phyloP scores from a whole-genome alignment of 2,797 vertebrate genomes.

The Pelodytes ibericus region DNA sequence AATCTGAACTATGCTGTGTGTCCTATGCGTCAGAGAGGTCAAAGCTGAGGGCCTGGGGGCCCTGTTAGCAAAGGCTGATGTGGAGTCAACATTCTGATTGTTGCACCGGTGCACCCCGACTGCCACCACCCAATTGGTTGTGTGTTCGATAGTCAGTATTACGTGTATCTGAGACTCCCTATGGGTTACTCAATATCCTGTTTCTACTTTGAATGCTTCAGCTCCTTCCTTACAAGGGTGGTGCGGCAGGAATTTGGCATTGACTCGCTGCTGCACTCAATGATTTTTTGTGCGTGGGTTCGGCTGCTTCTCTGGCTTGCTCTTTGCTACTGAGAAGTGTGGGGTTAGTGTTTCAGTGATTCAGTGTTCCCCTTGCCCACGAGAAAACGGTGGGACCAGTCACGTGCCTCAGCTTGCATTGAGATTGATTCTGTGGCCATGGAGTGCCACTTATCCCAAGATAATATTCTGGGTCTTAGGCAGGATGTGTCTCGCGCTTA shows the following conservation, averaged over 20 bases:
- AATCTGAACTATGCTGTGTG: not conserved
- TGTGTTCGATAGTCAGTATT: not conserved
- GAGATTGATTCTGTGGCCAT: not conserved
- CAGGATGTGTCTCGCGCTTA: not conserved
- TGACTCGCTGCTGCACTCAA: not conserved
- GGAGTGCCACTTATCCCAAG: not conserved
- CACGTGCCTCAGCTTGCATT: not conserved
- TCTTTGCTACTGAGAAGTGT: not conserved
- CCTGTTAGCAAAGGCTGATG: not conserved
- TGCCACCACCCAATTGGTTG: not conserved
- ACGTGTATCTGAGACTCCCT: not conserved
- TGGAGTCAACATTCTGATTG: not conserved
- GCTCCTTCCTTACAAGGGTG: not conserved
- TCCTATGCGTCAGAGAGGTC: not conserved
- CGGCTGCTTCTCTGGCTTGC: not conserved
- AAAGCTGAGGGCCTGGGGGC: not conserved
- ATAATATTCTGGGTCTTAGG: not conserved
- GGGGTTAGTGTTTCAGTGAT: not conserved
- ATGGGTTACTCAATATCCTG: slow-evolving; percentile 1
- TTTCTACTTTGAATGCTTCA: not conserved
- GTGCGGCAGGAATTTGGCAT: not conserved
- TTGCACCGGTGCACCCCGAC: not conserved
- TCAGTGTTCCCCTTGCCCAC: not conserved
- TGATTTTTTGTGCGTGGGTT: not conserved
- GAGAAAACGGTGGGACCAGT: not conserved